Base-by-base conservation (phyloP, 1,140 invertebrate species). In the Teleopsis dalmanni region DNA sequence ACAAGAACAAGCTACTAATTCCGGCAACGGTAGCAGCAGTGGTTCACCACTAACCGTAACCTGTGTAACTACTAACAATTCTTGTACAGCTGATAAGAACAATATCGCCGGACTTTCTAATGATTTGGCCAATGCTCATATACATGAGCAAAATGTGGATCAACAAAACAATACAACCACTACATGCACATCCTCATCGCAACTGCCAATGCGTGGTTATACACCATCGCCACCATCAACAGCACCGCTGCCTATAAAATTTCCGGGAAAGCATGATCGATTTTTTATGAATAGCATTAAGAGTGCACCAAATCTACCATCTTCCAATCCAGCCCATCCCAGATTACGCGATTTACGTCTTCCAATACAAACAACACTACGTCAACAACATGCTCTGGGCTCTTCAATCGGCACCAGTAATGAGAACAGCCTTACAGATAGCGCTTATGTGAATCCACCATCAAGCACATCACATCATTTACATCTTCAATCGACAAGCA, bases 201-300 rank as follows among this genome's bases (percentile, higher is more conserved):
- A 74, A 58, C 47, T 75, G 7, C 76, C 77, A 7, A 62, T 77
- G 9, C 55, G 62, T 4, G 64, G 80, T 11, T 87, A 82, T 54
- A 84, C 83, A 3, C 84, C 83, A 8, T 85, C 85, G 11, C 84
- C 86, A 14, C 85, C 86, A 18, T 87, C 86, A 21, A 88, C 85
- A 11, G 85, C 84, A 2, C 85, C 85, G 13, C 68, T 88, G 49
- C 85, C 86, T 3, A 79, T 83, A 48, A 88, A 88, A 69, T 88
- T 88, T 72, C 77, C 67, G 2, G 61, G 62, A n/a, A 68, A 78
- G 52, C 83, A 85, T 56, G 64, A 78, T 47, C 76, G 81, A 29
- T 75, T 80, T 55, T 78, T 80, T 31, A 79, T 86, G 76, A 81
- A 85, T 60, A 86, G 85, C 57, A 85, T 87, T 27, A 78, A 80